Base-by-base conservation (phyloP, 2,888 invertebrate genomes). In the Smittia sp. region DNA sequence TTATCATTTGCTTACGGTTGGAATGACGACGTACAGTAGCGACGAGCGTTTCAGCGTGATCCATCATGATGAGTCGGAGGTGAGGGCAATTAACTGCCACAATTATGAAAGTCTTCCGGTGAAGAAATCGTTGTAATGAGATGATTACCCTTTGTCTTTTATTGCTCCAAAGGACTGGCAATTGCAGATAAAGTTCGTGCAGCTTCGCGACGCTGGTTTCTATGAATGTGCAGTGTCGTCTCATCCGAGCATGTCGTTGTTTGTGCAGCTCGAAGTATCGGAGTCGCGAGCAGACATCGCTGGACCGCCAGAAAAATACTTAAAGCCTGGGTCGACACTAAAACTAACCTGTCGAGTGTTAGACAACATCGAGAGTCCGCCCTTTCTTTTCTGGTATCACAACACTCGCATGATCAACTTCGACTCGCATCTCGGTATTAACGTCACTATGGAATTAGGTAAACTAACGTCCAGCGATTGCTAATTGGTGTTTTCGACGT, bases 1-100 rank as follows among this genome's bases (percentile, higher is more conserved):
- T 82, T 92, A 91, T 79, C 91, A 93, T 79, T 85, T 95, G 75
- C 85, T 94, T 75, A 95, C 94, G 74, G 94, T 94, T 69, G 94
- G 94, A 3, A 83, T 92, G 77, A 91, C 91, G 54, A 94, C 94
- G 1, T 94, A 94, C 83, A 93, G 93, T 78, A 93, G 93, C 77
- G 94, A 95, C 80, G 93, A 32, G 32, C 3, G 32, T 2, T 46
- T 46, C 18, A 46, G 11, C 18, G 52, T 46, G n/a, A 18, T 46
- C n/a, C 52, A 46, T 46, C 2, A 46, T 46, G 52, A 46, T 4
- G 52, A 46, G 2, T 4, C n/a, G 18, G 52, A 46, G 52, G 4
- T 46, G 18, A 46, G n/a, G 52, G n/a, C 52, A 46, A 15, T 46
- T 46, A 46, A 46, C 3, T 32, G n/a, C 32, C 3, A 9, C 32